Evolutionary conservation across 2,113 vertebrate species (phyloP).

Genomic region (Morone saxatilis): DNA sequence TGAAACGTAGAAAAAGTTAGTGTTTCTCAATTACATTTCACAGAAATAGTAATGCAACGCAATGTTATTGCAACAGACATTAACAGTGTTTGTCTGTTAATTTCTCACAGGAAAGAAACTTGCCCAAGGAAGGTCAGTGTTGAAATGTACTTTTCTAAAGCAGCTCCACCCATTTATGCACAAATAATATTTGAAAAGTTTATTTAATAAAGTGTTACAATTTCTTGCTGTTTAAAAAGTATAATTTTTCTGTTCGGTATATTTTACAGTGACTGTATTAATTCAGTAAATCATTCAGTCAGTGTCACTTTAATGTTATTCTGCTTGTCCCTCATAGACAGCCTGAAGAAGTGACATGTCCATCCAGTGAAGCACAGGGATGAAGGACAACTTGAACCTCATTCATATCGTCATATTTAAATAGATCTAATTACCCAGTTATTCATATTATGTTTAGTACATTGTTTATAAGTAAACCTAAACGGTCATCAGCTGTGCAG

Average conservation of each 20-base stretch:
- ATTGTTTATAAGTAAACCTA: neutral
- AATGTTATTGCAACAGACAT: slow-evolving; percentile 15
- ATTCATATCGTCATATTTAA: slow-evolving; percentile 9
- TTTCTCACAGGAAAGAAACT: slow-evolving; percentile 71
- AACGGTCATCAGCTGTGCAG: neutral
- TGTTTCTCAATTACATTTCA: slow-evolving; percentile 22
- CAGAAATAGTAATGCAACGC: neutral
- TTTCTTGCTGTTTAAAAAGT: neutral
- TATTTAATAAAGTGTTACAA: neutral
- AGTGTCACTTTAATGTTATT: slow-evolving; percentile 1
- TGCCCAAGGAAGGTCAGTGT: slow-evolving; percentile 69
- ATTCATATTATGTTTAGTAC: neutral
- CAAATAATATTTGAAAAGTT: neutral
- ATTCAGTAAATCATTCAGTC: neutral
- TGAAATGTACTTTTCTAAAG: slow-evolving; percentile 34
- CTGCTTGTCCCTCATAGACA: slow-evolving; percentile 41
- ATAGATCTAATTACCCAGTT: neutral
- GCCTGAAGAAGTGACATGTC: slow-evolving; percentile 37
- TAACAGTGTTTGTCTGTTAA: neutral
- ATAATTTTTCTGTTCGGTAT: neutral
- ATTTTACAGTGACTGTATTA: neutral
- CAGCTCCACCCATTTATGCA: slow-evolving; percentile 31
- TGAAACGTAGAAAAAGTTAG: slow-evolving; percentile 73
- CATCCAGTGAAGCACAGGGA: slow-evolving; percentile 32
- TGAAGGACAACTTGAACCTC: slow-evolving; percentile 7